Conservation (phyloP, 2,797 vertebrate genomes). For the Anabas testudineus region DNA sequence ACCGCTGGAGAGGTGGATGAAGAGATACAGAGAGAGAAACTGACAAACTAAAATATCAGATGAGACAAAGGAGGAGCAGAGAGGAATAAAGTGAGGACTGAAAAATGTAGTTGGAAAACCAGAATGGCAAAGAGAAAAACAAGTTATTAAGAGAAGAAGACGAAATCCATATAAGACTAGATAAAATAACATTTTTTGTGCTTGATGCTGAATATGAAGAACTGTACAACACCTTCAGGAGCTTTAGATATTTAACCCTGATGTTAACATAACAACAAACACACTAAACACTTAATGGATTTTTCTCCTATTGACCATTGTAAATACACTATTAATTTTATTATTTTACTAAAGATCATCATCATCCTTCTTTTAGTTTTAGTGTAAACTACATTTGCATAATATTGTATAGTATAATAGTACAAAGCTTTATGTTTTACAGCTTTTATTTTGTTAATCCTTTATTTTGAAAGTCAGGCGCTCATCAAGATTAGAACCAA, state of each 20-base stretch:
- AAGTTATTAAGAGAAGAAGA: too few species aligned
- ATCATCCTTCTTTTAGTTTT: too few species aligned
- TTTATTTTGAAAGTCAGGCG: slow-evolving; percentile 16
- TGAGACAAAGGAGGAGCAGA: not conserved
- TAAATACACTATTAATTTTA: too few species aligned
- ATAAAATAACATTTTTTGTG: not conserved
- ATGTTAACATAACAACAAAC: too few species aligned
- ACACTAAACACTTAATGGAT: too few species aligned
- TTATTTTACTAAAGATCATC: too few species aligned
- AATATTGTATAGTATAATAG: too few species aligned
- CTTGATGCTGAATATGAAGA: not conserved
- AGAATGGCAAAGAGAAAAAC: not conserved
- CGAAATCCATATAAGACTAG: too few species aligned
- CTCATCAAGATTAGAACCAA: not conserved
- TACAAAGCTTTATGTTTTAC: not conserved
- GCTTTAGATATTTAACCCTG: too few species aligned
- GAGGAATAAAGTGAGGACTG: not conserved
- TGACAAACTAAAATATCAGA: slow-evolving; percentile 7
- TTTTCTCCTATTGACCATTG: too few species aligned
- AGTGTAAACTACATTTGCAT: too few species aligned
- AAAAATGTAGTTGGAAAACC: not conserved
- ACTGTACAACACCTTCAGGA: too few species aligned
- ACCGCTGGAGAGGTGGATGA: slow-evolving; percentile 32
- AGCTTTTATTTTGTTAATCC: slow-evolving; percentile 5
- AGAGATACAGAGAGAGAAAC: slow-evolving; percentile 20